These are phyloP conservation scores for Sarotherodon lohbergeri DNA, from an alignment of 2,113 vertebrate genomes.

Conservation along the genomic window DNA sequence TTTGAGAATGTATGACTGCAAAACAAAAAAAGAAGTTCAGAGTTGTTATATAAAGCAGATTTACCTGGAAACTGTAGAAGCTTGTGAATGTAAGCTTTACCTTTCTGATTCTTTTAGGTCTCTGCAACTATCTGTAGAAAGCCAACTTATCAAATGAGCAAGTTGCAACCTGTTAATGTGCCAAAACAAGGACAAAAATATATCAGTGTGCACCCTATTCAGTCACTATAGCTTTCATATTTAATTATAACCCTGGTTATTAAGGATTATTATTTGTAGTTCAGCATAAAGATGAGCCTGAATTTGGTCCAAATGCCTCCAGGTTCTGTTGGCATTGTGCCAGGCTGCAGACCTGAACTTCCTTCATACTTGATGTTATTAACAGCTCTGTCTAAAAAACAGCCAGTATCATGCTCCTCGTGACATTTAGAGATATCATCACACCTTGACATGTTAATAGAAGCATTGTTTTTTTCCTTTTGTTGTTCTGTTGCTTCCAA, in stretches of 20 bases:
- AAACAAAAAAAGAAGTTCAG: background rate
- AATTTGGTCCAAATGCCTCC: background rate
- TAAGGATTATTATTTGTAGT: background rate
- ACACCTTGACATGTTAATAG: background rate
- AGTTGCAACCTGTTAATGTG: background rate
- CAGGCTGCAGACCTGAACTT: background rate
- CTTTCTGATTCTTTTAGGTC: background rate
- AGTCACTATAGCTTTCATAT: background rate
- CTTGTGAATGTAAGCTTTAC: background rate
- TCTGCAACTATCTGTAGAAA: background rate
- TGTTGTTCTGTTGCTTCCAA: background rate
- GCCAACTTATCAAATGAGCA: background rate
- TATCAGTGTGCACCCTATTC: background rate
- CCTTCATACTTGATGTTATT: slow-evolving; percentile 2
- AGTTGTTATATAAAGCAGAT: background rate
- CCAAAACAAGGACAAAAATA: background rate
- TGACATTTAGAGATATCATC: background rate
- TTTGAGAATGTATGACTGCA: background rate
- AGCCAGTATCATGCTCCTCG: background rate
- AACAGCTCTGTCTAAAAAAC: background rate
- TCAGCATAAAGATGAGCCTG: background rate
- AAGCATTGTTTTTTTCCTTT: background rate
- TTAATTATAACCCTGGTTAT: background rate
- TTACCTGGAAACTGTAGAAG: background rate
- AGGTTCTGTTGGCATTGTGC: background rate